Evolutionary conservation across 2,113 vertebrate genomes (phyloP).

Genomic region (Mus pahari): DNA sequence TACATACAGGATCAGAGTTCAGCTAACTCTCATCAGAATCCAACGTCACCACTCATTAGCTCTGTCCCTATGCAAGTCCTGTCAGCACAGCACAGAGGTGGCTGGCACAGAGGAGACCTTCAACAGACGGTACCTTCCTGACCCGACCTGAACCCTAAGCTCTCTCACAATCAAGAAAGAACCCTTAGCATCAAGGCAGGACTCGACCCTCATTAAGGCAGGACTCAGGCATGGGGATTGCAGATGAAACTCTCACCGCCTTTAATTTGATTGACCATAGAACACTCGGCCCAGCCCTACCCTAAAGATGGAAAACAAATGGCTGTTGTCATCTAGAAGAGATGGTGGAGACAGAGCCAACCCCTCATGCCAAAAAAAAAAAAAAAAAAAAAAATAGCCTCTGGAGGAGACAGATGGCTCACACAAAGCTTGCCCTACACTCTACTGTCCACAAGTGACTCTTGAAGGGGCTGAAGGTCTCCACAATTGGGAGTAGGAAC

Average conservation of each 20-base stretch:
- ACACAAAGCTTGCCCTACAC: not conserved
- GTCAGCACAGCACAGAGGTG: not conserved
- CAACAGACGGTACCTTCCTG: not conserved
- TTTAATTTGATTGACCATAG: not conserved
- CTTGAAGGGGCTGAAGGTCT: not conserved
- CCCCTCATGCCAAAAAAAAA: not conserved
- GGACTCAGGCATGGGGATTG: not conserved
- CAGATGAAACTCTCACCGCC: not conserved
- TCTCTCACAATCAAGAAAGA: constrained; percentile 18
- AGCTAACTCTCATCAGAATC: not conserved
- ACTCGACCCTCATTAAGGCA: not conserved
- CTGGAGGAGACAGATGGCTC: not conserved
- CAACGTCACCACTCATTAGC: not conserved
- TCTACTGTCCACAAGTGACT: not conserved
- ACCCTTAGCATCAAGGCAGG: not conserved
- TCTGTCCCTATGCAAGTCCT: not conserved
- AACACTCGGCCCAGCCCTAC: not conserved
- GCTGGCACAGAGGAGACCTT: not conserved
- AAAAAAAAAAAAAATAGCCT: constrained; percentile 46
- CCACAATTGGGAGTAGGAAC: not conserved
- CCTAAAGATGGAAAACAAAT: not conserved
- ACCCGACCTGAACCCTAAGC: too few species aligned
- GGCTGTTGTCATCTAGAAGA: not conserved
- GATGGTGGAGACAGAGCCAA: not conserved
- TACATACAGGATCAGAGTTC: not conserved